phyloP scores from a whole-genome alignment of 2,797 vertebrate species.

The Zonotrichia albicollis region DNA sequence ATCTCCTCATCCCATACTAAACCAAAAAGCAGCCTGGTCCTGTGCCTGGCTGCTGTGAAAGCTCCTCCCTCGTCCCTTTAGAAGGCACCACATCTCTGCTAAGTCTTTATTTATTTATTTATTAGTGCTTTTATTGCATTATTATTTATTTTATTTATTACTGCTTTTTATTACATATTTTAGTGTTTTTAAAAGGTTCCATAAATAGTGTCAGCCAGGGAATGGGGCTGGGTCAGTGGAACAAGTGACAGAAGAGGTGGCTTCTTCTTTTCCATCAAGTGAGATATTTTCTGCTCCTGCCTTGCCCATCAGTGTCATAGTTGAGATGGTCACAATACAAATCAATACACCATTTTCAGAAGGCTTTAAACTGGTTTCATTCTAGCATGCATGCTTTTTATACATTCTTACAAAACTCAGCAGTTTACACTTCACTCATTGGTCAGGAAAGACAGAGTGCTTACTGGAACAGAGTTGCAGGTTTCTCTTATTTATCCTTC shows the following conservation, averaged over 20 bases:
- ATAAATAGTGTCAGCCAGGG: rapidly evolving
- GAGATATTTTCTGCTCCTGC: neutral
- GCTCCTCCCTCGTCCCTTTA: neutral
- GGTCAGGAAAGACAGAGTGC: neutral
- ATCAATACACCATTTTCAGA: neutral
- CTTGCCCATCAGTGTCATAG: neutral
- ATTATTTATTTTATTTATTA: neutral
- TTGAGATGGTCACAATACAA: neutral
- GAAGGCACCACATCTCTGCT: neutral
- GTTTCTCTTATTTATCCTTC: neutral
- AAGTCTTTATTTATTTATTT: neutral
- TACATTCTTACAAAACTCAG: neutral
- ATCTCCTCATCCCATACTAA: no score
- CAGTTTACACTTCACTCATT: neutral
- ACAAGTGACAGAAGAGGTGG: neutral
- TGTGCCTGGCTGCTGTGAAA: neutral
- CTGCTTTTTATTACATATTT: neutral
- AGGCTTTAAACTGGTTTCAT: neutral
- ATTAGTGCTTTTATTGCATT: neutral
- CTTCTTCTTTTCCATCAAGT: rapidly evolving
- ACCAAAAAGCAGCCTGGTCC: neutral
- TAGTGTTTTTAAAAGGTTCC: neutral
- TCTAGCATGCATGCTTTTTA: neutral
- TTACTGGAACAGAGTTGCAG: neutral
- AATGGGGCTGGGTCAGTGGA: neutral